Conservation (phyloP, 2,113 vertebrate species). For the Leptobrachium ailaonicum region DNA sequence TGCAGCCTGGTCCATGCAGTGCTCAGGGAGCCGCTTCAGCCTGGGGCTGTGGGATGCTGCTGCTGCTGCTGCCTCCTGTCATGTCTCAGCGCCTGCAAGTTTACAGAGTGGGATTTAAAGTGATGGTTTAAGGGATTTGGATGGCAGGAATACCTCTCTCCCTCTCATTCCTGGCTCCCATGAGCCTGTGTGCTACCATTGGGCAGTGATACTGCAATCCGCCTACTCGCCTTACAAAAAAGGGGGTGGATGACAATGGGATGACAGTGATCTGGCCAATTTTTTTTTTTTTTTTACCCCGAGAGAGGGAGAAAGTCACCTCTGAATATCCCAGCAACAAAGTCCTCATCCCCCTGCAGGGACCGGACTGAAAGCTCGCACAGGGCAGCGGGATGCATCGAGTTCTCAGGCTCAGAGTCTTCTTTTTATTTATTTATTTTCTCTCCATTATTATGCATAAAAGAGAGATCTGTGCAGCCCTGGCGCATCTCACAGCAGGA, state of each 20-base stretch:
- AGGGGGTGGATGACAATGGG: slow-evolving; percentile 73
- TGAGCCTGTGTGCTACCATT: slow-evolving; percentile 83
- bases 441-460: too few species aligned
- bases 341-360: too few species aligned
- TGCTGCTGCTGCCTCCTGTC: slow-evolving; percentile 59
- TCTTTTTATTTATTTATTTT: background rate
- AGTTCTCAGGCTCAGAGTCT: background rate
- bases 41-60: slow-evolving; percentile 65
- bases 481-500: background rate
- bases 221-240: slow-evolving; percentile 71
- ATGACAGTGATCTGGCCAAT: slow-evolving; percentile 68
- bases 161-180: slow-evolving; percentile 63
- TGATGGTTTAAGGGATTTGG: slow-evolving; percentile 82
- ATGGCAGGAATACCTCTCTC: slow-evolving; percentile 74
- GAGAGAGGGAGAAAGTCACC: background rate
- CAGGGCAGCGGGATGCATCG: too few species aligned
- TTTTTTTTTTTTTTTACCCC: too few species aligned
- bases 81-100: slow-evolving; percentile 79
- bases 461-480: background rate
- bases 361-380: rapidly evolving
- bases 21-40: slow-evolving; percentile 50
- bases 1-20: background rate
- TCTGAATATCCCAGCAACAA: background rate
- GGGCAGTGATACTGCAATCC: slow-evolving; percentile 81
- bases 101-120: slow-evolving; percentile 73